Base-by-base conservation (phyloP, 2,113 vertebrate species). In the Aptenodytes patagonicus region DNA sequence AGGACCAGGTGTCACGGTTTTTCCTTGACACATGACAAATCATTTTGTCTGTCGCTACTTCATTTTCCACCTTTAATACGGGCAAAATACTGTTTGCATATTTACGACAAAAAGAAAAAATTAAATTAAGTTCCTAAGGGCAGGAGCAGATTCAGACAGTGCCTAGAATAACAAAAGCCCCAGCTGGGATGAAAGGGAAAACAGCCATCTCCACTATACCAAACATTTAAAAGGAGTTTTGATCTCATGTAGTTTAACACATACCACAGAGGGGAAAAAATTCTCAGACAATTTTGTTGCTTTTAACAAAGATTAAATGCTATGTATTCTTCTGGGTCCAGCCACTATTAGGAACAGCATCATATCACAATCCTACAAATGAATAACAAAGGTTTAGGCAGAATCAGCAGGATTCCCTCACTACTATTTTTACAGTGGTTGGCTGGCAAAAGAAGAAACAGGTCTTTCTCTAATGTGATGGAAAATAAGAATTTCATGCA, bases 81-180 rank as follows among this genome's bases (percentile, higher is more conserved):
- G 75, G 58, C 44, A 72, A 76, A 83, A 72, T 20, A 47, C 76
- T 36, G 61, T 80, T 86, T 92, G 93, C 42, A 62, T 77, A 78
- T 89, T 94, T 73, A 71, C 3, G 7, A 84, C 29, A 44, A 76
- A 81, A 70, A 78, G 16, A 18, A 51, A 70, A 72, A 92, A 68
- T 60, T 46, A 69, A 88, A 83, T 71, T 6, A 77, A 55, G 58
- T 58, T 89, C 80, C 93, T 90, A 61, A 90, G 86, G 73, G 83
- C 68, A 95, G 89, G 68, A 90, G 54, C 40, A 92, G 93, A 86
- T 65, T 89, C 44, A 90, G 90, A 57, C 66, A 42, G 83, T n/a
- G 89, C 83, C 55, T 51, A 10, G 64, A 94, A 89, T 75, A 91
- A 95, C 83, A 96, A 94, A 83, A 90, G 76, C 70, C 71, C 92